Evolutionary conservation across 2,888 invertebrate genomes (phyloP).

Genomic region (Congeria kusceri): DNA sequence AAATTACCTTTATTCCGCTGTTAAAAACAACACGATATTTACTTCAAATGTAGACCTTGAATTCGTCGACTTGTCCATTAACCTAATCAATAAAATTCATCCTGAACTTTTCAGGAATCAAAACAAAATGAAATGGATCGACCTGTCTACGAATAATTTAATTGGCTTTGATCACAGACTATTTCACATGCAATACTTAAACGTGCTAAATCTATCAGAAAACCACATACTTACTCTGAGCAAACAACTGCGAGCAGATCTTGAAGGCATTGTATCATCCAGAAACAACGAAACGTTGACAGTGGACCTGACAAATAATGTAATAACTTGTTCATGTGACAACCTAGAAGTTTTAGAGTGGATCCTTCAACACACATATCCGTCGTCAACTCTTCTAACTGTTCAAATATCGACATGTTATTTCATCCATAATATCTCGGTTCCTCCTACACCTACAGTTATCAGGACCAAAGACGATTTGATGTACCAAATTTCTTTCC

Average conservation of each 20-base stretch:
- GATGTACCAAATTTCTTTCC: not conserved
- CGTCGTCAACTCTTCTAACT: too few species aligned
- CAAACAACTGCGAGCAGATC: not conserved
- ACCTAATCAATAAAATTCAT: conserved; percentile 22
- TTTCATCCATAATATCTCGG: too few species aligned
- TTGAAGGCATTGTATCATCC: not conserved
- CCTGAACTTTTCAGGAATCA: conserved; percentile 15
- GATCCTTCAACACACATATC: conserved; percentile 4
- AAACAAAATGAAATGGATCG: not conserved
- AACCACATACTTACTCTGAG: conserved; percentile 24
- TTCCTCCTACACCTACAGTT: too few species aligned
- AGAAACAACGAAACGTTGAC: not conserved
- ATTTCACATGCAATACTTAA: conserved; percentile 18
- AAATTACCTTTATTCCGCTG: conserved; percentile 18
- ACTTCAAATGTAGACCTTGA: conserved; percentile 16
- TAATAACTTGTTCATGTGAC: conserved; percentile 17
- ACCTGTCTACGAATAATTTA: conserved; percentile 15
- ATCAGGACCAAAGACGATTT: too few species aligned
- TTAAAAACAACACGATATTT: conserved; percentile 17
- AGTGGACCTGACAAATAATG: conserved; percentile 17
- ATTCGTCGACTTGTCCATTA: conserved; percentile 17
- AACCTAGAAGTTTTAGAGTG: conserved; percentile 34
- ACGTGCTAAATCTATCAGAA: conserved; percentile 13
- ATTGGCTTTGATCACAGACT: conserved; percentile 21
- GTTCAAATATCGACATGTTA: too few species aligned